phyloP scores from a whole-genome alignment of 2,888 invertebrate species.

The Periphyllus acericola region DNA sequence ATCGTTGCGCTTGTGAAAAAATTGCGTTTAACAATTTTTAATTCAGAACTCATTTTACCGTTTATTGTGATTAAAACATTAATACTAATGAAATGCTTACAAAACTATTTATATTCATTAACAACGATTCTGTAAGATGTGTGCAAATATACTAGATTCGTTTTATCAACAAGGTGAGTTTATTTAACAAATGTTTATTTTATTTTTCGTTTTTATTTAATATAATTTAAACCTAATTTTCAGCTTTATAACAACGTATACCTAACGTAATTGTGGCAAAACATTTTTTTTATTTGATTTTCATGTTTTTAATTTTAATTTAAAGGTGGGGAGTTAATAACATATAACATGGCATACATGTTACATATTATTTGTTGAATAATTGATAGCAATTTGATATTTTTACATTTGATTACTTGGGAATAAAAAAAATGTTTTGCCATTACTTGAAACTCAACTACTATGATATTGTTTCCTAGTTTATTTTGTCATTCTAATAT shows the following conservation, averaged over 20 bases:
- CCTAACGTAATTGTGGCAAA: constrained; percentile 4
- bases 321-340: neutral
- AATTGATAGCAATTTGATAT: neutral
- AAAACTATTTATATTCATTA: constrained; percentile 42
- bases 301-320: neutral
- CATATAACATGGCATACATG: neutral
- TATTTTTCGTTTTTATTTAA: constrained; percentile 61
- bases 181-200: constrained; percentile 54
- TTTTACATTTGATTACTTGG: too few species aligned
- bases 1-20: constrained; percentile 11
- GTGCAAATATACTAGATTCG: constrained; percentile 61
- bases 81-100: constrained; percentile 29
- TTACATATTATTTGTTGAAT: neutral
- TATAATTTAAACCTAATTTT: constrained; percentile 40
- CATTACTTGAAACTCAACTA: neutral
- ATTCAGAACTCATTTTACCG: neutral
- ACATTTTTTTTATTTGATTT: neutral
- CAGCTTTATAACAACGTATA: constrained; percentile 41
- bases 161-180: constrained; percentile 63
- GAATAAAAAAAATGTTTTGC: constrained; percentile 10
- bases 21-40: constrained; percentile 35
- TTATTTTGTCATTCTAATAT: neutral
- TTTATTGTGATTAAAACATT: constrained; percentile 51
- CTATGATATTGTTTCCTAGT: neutral
- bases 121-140: constrained; percentile 10